A percentile compares a stretch with the other conserved stretches of the same genome.
These are phyloP conservation scores for Lepidonotus clava DNA, from an alignment of 2,888 invertebrate genomes.

Conservation along the genomic window DNA sequence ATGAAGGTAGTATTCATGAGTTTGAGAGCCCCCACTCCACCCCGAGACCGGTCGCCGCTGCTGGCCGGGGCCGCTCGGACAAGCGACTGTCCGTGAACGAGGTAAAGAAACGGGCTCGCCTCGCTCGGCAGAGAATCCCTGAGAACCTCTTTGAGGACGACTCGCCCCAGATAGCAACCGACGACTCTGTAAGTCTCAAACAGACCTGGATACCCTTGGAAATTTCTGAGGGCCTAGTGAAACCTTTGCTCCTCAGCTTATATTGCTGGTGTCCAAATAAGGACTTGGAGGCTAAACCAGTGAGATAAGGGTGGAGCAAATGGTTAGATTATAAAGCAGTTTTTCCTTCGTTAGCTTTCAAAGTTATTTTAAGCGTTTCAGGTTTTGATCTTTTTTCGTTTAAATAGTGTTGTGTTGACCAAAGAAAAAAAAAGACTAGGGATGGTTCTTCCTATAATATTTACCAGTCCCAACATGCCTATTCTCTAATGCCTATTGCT, in stretches of 20 bases:
- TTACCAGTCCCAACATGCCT: not conserved
- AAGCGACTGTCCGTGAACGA: not conserved
- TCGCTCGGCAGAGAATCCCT: not conserved
- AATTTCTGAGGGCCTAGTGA: not conserved
- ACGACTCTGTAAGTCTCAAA: not conserved
- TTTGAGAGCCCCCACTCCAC: constrained; percentile 44
- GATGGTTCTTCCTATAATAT: not conserved
- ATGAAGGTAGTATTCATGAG: constrained; percentile 48
- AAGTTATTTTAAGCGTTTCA: not conserved
- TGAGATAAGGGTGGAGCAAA: no score
- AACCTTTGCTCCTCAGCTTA: not conserved
- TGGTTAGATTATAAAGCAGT: no score
- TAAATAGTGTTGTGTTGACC: not conserved
- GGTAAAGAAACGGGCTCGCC: not conserved
- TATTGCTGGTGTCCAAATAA: not conserved
- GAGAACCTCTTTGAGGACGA: constrained; percentile 35
- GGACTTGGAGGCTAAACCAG: not conserved
- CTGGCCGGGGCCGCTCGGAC: not conserved
- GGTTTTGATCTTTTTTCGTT: not conserved
- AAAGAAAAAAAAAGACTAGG: not conserved
- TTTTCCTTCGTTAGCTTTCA: not conserved
- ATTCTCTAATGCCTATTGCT: not conserved
- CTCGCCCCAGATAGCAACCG: not conserved
- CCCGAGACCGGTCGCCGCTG: not conserved
- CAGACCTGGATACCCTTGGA: not conserved